Evolutionary conservation across 1,140 invertebrate genomes (phyloP), one percentile per base, ranked within the genome.

Genomic region (Limonius californicus): DNA sequence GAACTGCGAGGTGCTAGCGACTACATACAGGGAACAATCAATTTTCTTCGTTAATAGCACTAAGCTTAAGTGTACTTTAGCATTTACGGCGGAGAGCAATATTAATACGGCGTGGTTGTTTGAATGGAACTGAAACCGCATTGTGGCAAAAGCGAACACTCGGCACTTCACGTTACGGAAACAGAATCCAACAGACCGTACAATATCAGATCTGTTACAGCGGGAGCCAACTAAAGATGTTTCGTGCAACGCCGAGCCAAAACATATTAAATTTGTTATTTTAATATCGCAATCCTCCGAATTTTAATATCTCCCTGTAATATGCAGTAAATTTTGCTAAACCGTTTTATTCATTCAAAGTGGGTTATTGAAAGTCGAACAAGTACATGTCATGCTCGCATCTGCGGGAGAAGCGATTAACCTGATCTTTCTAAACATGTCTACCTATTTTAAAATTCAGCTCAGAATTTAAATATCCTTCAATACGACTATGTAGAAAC

Each of bases 1-100:
- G 23, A 27, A 27, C 3, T 27, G 23, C 23, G 23, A 27, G 9
- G 23, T 27, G 23, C 3, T 27, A 32, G 27, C 11, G n/a, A 39
- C 7, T 39, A 39, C n/a, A 39, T 14, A 39, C 2, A 39, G 11
- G 35, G 2, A 39, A 39, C 35, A 14, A 39, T 39, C 35, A 39
- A 39, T 39, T 39, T 39, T 39, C 35, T 39, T 39, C n/a, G n/a
- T 14, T 39, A 39, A 39, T 39, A 39, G 35, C 35, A 12, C 35
- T 39, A 14, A 39, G 35, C n/a, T 39, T 14, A 39, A 12, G 35
- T 39, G n/a, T 39, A 39, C 35, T 39, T 39, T 39, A 39, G 8
- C 35, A 39, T 39, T 39, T 39, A 39, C 35, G n/a, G 35, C n/a
- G 35, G 35, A 39, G 35, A 39, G n/a, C n/a, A 39, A 39, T 39